phyloP scores from a whole-genome alignment of 2,113 vertebrate species.

The Myrmophylax atrothorax region DNA sequence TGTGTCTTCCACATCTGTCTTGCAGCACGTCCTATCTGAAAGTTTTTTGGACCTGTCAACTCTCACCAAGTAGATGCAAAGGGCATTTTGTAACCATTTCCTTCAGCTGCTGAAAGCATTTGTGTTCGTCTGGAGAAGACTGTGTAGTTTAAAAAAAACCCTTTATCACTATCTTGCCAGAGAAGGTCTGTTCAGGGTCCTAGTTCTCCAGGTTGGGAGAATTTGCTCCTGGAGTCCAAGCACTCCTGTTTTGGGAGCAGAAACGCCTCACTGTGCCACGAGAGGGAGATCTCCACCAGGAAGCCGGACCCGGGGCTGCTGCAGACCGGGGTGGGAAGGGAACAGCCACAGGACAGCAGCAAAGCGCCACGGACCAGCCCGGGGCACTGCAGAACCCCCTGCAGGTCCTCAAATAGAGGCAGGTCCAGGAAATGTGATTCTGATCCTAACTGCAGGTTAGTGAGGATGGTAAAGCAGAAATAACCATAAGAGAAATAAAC shows the following conservation, averaged over 20 bases:
- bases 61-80: neutral
- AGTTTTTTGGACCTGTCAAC: neutral
- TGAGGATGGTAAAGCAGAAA: neutral
- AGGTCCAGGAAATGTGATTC: neutral
- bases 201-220: neutral
- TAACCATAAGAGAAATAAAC: neutral
- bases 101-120: neutral
- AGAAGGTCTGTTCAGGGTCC: neutral
- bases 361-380: neutral
- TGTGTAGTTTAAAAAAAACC: neutral
- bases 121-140: neutral
- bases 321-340: neutral
- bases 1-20: neutral
- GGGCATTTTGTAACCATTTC: neutral
- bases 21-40: neutral
- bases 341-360: neutral
- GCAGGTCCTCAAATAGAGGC: neutral
- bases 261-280: neutral
- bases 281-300: neutral
- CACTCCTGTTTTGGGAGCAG: neutral
- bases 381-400: neutral
- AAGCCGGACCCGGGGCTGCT: neutral
- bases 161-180: neutral
- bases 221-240: rapidly evolving
- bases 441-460: neutral